A percentile compares a stretch with the other conserved stretches of the same genome.
Evolutionary conservation across 1,140 invertebrate species (phyloP).

Genomic region (Diabrotica undecimpunctata): DNA sequence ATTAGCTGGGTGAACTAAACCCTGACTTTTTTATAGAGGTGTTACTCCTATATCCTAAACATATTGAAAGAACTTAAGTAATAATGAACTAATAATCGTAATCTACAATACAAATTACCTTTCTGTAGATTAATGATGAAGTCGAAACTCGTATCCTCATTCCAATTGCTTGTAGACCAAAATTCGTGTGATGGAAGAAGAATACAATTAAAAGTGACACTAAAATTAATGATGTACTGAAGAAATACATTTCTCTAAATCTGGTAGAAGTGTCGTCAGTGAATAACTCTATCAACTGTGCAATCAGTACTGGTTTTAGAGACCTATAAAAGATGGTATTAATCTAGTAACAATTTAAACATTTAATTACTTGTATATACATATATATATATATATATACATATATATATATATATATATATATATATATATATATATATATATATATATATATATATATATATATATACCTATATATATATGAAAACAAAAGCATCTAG

Average conservation of each 20-base stretch:
- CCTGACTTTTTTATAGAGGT: too few relatives aligned
- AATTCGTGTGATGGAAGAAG: conserved; percentile 44
- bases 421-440: too few relatives aligned
- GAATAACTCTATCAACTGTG: background rate
- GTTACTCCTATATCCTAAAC: too few relatives aligned
- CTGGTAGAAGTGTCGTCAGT: background rate
- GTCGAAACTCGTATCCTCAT: conserved; percentile 59
- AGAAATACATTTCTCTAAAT: conserved; percentile 27
- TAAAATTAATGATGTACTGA: conserved; percentile 24
- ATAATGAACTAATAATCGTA: too few relatives aligned
- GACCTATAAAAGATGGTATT: background rate
- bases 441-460: too few relatives aligned
- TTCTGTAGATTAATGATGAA: conserved; percentile 60
- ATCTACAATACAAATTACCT: too few relatives aligned
- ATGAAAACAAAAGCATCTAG: too few relatives aligned
- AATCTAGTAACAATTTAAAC: too few relatives aligned
- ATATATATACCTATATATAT: too few relatives aligned
- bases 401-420: background rate
- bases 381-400: conserved; percentile 2
- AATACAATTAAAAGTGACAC: conserved; percentile 32
- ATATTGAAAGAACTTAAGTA: too few relatives aligned
- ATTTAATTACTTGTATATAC: too few relatives aligned
- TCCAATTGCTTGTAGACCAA: conserved; percentile 51
- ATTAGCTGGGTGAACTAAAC: too few relatives aligned
- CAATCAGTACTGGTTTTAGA: background rate